Conservation (phyloP, 2,888 invertebrate genomes). For the Polietes domitor region DNA sequence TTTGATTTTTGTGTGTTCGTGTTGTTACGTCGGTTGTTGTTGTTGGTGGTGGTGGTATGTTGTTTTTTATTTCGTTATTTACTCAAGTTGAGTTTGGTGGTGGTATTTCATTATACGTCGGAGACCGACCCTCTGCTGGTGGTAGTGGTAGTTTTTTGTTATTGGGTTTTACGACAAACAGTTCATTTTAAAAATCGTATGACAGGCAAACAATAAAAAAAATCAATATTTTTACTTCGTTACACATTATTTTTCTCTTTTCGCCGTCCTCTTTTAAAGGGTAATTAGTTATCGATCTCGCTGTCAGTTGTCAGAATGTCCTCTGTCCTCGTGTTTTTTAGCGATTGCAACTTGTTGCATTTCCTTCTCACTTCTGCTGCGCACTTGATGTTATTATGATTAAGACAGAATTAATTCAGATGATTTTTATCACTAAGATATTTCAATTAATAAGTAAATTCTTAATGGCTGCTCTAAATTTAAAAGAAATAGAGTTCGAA, state of each 20-base stretch:
- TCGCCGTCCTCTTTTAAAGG: neutral
- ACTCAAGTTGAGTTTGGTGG: slow-evolving; percentile 47
- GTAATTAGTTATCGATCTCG: neutral
- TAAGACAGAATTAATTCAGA: neutral
- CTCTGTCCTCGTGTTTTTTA: neutral
- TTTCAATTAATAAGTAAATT: neutral
- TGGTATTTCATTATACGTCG: slow-evolving; percentile 33
- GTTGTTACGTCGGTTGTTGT: slow-evolving; percentile 34
- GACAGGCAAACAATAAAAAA: slow-evolving; percentile 30
- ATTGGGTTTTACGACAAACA: neutral
- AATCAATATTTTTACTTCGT: neutral
- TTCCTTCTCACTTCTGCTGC: neutral
- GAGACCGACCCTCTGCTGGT: slow-evolving; percentile 45
- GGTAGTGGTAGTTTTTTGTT: slow-evolving; percentile 46
- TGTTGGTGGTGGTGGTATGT: slow-evolving; percentile 16
- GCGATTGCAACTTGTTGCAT: slow-evolving; percentile 23
- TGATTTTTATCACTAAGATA: neutral
- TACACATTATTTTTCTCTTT: neutral
- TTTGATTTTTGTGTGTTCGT: slow-evolving; percentile 23
- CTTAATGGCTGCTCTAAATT: too few species aligned
- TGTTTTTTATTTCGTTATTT: slow-evolving; percentile 39
- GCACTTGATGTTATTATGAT: neutral
- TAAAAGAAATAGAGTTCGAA: too few species aligned
- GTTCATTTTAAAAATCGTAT: slow-evolving; percentile 4
- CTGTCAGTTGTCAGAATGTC: slow-evolving; percentile 1